Evolutionary conservation across 2,113 vertebrate species (phyloP), one percentile per base, ranked within the genome.

Genomic region (Oxygymnocypris stewartii): DNA sequence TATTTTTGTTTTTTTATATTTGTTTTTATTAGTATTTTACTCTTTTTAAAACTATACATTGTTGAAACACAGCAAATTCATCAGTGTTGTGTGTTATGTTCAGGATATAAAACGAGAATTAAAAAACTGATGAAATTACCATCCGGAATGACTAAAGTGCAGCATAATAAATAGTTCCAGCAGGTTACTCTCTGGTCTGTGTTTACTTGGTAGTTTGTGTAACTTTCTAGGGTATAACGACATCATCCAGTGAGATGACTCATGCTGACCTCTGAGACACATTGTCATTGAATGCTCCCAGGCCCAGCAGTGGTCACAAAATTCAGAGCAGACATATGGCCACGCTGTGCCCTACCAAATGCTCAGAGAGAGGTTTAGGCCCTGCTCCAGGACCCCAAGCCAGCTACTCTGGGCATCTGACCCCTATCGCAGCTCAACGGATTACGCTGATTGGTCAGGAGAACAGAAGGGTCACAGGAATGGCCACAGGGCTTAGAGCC

Each of bases 291-390:
- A 51, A 18, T 73, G 23, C 37, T 86, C 51, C 18, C 23, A 59
- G 47, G 71, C 61, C 61, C 81, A 79, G 31, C 86, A 86, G 76
- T 49, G 67, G 69, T 85, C 79, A 67, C 44, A 84, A 42, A 47
- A 85, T 89, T 89, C 81, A 84, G 59, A 84, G 54, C 74, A 86
- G 86, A 87, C 88, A 89, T 87, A 87, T 86, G 88, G 86, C 75
- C 84, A 74, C 82, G 79, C 73, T 86, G 84, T 86, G 65, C 79
- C 59, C 40, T 44, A 54, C 79, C 84, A 89, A 89, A 89, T 87
- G 88, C 79, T 82, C 54, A 73, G 79, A 81, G 69, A 84, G 63
- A 85, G 86, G 74, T 89, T 85, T 83, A 89, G 82, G 86, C 74
- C 79, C 75, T 67, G 79, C 84, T 89, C 88, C 86, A 87, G 25